A percentile compares a stretch with the other conserved stretches of the same genome.
phyloP scores from a whole-genome alignment of 2,113 vertebrate genomes.

The Lepus timidus region DNA sequence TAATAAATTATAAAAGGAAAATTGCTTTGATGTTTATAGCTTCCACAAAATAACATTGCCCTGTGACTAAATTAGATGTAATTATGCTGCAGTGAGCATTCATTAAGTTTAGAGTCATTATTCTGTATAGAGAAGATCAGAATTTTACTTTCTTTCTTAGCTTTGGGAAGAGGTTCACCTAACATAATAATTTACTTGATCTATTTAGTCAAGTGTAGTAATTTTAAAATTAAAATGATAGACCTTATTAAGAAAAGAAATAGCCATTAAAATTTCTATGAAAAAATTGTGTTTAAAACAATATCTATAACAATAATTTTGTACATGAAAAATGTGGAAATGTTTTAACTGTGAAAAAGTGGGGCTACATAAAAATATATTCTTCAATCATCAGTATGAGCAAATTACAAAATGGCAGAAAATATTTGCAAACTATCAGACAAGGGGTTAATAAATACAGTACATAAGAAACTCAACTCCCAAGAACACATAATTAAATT shows the following conservation, averaged over 20 bases:
- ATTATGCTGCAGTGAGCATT: conserved; percentile 25
- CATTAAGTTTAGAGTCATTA: conserved; percentile 50
- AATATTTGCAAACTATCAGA: no score
- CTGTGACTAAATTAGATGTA: conserved; percentile 61
- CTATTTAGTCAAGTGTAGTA: conserved; percentile 53
- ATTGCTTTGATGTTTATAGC: conserved; percentile 50
- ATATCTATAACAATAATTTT: neutral
- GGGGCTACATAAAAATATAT: neutral
- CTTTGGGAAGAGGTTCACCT: conserved; percentile 41
- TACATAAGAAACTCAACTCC: no score
- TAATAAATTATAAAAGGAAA: conserved; percentile 48
- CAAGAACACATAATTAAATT: no score
- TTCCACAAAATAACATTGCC: conserved; percentile 34
- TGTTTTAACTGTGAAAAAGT: conserved; percentile 33
- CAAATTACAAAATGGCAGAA: no score
- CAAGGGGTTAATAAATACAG: no score
- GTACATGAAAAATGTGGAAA: neutral
- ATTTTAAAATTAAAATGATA: conserved; percentile 59
- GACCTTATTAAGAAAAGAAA: conserved; percentile 53
- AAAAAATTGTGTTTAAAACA: conserved; percentile 29
- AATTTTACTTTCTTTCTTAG: conserved; percentile 70
- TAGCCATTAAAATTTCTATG: conserved; percentile 1
- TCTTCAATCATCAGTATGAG: no score
- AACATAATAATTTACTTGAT: conserved; percentile 40
- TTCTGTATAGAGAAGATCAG: conserved; percentile 40